These are phyloP conservation scores for Camponotus floridanus DNA, from an alignment of 1,140 invertebrate genomes.

Conservation along the genomic window DNA sequence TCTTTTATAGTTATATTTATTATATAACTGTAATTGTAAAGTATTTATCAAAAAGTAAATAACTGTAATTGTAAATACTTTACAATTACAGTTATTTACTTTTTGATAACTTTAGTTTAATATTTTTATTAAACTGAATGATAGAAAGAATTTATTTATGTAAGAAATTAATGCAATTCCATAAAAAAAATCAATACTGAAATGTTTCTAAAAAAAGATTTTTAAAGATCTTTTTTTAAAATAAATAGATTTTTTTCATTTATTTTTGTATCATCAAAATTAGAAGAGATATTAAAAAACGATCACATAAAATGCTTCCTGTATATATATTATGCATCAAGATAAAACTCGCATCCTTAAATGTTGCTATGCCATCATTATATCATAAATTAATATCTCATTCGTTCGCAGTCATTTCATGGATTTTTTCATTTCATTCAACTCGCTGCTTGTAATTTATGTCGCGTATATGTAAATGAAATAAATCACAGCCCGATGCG, in stretches of 20 bases:
- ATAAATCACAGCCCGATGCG: constrained; percentile 28
- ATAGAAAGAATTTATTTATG: not conserved
- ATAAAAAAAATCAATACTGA: not conserved
- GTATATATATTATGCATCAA: not conserved
- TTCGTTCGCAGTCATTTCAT: not conserved
- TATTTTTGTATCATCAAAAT: not conserved
- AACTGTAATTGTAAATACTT: no score
- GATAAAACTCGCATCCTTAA: not conserved
- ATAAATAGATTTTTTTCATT: not conserved
- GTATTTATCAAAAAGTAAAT: no score
- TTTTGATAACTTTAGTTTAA: not conserved
- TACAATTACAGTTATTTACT: not conserved
- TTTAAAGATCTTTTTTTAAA: not conserved
- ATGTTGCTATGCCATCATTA: not conserved
- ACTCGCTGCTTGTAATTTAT: constrained; percentile 4
- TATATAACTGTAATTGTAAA: no score
- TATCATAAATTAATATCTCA: constrained; percentile 20
- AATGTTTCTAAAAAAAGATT: not conserved
- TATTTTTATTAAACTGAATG: not conserved
- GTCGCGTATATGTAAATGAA: constrained; percentile 31
- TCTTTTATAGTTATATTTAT: no score
- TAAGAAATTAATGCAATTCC: not conserved
- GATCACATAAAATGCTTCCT: not conserved
- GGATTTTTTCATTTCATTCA: not conserved
- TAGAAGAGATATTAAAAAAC: not conserved